A percentile compares a stretch with the other conserved stretches of the same genome.
phyloP scores from a whole-genome alignment of 2,113 vertebrate genomes.

The Pseudorectes ferrugineus region DNA sequence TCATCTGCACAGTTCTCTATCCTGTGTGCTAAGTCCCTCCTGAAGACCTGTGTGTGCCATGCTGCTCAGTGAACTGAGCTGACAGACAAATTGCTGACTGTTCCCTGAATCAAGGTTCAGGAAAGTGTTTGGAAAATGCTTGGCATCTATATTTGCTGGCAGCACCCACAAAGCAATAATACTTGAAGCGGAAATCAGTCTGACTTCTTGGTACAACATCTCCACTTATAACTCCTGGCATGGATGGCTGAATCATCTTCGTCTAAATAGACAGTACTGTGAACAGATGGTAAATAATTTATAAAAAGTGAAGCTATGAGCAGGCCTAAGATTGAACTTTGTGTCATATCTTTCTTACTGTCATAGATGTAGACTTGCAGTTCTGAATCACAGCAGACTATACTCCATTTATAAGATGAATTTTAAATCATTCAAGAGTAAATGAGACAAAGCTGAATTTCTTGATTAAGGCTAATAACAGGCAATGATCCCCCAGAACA shows the following conservation, averaged over 20 bases:
- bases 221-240: conserved; percentile 40
- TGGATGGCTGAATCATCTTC: conserved; percentile 41
- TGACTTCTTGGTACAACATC: conserved; percentile 39
- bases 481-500: neutral
- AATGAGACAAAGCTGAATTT: conserved; percentile 60
- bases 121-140: conserved; percentile 7
- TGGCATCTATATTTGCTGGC: neutral
- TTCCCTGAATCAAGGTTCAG: neutral
- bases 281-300: conserved; percentile 66
- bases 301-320: conserved; percentile 23
- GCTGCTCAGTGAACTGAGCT: neutral
- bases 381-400: conserved; percentile 32
- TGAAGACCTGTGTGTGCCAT: neutral
- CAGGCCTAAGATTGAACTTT: conserved; percentile 35
- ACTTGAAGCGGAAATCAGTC: conserved; percentile 31
- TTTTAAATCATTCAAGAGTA: conserved; percentile 47
- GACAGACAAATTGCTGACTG: conserved; percentile 13
- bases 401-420: conserved; percentile 37
- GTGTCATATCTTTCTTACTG: conserved; percentile 34
- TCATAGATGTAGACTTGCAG: conserved; percentile 18
- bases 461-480: conserved; percentile 43
- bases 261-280: conserved; percentile 44
- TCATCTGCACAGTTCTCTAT: neutral
- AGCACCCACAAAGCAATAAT: conserved; percentile 20
- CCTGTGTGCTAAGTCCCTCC: neutral